phyloP scores from a whole-genome alignment of 2,113 vertebrate species.

The Cathartes aura region DNA sequence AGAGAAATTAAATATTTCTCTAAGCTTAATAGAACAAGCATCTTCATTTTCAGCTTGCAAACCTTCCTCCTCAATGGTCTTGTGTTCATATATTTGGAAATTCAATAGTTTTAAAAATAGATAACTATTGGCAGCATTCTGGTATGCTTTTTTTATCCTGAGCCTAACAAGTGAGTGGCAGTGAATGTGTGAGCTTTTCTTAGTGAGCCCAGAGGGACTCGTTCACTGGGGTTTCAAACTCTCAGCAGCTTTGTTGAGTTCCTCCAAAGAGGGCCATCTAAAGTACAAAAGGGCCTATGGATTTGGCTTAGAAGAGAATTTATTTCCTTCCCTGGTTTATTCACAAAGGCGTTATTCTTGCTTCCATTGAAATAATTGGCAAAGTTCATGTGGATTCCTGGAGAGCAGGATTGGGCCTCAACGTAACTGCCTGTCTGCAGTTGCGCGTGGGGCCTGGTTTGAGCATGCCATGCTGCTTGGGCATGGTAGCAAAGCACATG shows the following conservation, averaged over 20 bases:
- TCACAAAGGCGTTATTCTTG: neutral
- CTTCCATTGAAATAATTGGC: neutral
- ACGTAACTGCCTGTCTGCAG: rapidly evolving
- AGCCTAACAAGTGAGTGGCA: neutral
- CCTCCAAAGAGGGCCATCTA: neutral
- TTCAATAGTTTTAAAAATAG: too few relatives aligned
- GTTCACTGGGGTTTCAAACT: neutral
- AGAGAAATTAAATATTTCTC: neutral
- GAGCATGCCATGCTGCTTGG: rapidly evolving
- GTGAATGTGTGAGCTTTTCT: neutral
- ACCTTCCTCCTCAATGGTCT: neutral
- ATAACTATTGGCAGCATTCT: neutral
- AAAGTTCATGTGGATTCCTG: neutral
- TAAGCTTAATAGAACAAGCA: neutral
- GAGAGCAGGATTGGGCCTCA: neutral
- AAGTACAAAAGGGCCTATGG: neutral
- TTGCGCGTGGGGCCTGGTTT: rapidly evolving
- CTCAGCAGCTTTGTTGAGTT: neutral
- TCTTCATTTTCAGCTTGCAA: neutral
- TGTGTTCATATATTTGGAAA: neutral
- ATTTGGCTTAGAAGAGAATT: neutral
- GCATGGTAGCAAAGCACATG: rapidly evolving
- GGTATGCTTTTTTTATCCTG: neutral
- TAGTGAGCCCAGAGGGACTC: neutral
- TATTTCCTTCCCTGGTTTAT: neutral